These are phyloP conservation scores for Girardinus metallicus DNA, from an alignment of 2,797 vertebrate genomes.

Conservation along the genomic window DNA sequence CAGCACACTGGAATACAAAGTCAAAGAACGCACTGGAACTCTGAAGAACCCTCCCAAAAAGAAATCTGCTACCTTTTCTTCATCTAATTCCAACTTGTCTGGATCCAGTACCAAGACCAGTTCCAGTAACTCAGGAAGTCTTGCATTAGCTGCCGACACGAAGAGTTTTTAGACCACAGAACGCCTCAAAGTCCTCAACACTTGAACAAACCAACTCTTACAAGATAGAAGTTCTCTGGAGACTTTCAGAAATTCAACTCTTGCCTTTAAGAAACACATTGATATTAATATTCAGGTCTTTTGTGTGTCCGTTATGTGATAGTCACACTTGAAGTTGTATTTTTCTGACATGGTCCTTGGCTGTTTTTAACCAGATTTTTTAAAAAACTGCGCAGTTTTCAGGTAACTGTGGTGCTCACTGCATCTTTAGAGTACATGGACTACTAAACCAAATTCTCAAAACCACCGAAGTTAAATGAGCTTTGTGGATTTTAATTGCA, in stretches of 20 bases:
- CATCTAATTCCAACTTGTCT: conserved; percentile 60
- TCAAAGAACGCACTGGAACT: conserved; percentile 98
- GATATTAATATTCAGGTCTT: conserved; percentile 97
- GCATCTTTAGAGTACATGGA: conserved; percentile 28
- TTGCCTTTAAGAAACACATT: conserved; percentile 91
- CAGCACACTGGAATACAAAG: conserved; percentile 99
- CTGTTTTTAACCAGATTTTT: conserved; percentile 27
- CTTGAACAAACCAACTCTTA: conserved; percentile 86
- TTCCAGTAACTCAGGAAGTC: conserved; percentile 95
- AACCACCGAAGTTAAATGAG: conserved; percentile 1
- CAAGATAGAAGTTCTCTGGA: conserved; percentile 88
- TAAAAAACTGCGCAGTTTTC: conserved; percentile 9
- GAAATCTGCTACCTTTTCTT: conserved; percentile 85
- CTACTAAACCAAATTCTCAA: conserved; percentile 20
- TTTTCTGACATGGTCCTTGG: conserved; percentile 57
- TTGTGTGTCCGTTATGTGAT: conserved; percentile 82
- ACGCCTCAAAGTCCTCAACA: conserved; percentile 81
- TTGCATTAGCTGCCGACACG: conserved; percentile 81
- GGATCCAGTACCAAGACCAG: conserved; percentile 67
- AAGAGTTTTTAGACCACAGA: conserved; percentile 88
- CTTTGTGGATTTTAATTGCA: conserved; percentile 6
- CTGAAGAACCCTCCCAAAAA: conserved; percentile 99
- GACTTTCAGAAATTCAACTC: conserved; percentile 93
- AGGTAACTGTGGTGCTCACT: conserved; percentile 25
- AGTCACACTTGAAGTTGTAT: conserved; percentile 64